Conservation (phyloP, 2,113 vertebrate genomes). For the Jaculus jaculus region DNA sequence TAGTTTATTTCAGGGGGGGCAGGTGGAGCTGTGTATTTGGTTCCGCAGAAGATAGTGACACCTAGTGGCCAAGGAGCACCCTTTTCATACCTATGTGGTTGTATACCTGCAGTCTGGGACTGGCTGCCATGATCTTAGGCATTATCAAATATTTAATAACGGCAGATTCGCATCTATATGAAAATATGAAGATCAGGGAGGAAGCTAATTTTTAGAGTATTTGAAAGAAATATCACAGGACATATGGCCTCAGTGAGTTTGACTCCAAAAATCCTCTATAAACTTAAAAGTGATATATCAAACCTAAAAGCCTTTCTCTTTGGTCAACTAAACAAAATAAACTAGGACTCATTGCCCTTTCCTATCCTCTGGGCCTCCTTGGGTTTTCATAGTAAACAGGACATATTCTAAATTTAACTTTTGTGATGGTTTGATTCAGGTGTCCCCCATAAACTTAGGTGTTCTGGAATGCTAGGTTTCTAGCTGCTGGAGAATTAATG, state of each 20-base stretch:
- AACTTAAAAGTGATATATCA: fast-evolving
- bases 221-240: background rate
- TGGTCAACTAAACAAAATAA: background rate
- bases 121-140: background rate
- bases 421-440: no score
- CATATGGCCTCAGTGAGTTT: background rate
- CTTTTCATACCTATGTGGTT: fast-evolving
- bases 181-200: background rate
- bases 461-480: no score
- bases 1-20: background rate
- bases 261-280: background rate
- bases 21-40: background rate
- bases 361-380: background rate
- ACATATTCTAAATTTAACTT: background rate
- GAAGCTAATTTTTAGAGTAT: background rate
- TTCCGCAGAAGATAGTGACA: constrained; percentile 80
- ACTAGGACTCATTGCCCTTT: no score
- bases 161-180: background rate
- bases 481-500: no score
- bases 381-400: background rate
- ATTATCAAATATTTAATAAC: background rate
- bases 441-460: no score
- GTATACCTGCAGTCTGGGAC: fast-evolving
- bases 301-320: no score
- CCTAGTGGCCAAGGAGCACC: constrained; percentile 71